Percentiles rank a stretch among this genome's conserved stretches.
These are phyloP conservation scores for Verasper variegatus DNA, from an alignment of 2,113 vertebrate genomes.

Conservation along the genomic window DNA sequence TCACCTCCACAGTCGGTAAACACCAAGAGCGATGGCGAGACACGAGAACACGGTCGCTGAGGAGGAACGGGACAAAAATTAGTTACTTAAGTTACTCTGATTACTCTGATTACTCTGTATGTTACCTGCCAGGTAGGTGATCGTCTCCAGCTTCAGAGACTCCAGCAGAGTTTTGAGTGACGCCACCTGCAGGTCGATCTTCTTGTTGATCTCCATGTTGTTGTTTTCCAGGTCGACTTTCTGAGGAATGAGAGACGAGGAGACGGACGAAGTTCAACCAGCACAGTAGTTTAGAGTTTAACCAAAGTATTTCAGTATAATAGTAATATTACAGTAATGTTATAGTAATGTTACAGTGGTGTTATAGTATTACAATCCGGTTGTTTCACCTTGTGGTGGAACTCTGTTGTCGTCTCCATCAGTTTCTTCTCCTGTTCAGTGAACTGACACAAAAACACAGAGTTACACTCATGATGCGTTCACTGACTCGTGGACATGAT, in stretches of 20 bases:
- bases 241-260: slow-evolving; percentile 67
- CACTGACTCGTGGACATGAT: neutral
- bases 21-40: slow-evolving; percentile 90
- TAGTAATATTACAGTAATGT: neutral
- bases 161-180: slow-evolving; percentile 95
- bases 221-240: slow-evolving; percentile 87
- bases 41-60: slow-evolving; percentile 88
- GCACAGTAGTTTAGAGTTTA: neutral
- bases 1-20: slow-evolving; percentile 93
- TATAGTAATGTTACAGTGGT: neutral
- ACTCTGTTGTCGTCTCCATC: slow-evolving; percentile 92
- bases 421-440: slow-evolving; percentile 95
- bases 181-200: slow-evolving; percentile 95
- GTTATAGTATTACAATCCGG: too few species aligned
- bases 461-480: neutral
- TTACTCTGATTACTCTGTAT: too few species aligned
- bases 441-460: slow-evolving; percentile 81
- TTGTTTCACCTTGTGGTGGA: slow-evolving; percentile 87
- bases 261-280: neutral
- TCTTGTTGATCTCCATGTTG: slow-evolving; percentile 92
- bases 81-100: neutral
- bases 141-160: slow-evolving; percentile 93
- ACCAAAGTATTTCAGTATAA: neutral
- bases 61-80: neutral
- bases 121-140: slow-evolving; percentile 82